Evolutionary conservation across 2,797 vertebrate genomes (phyloP).

Genomic region (Phalanger gymnotis): DNA sequence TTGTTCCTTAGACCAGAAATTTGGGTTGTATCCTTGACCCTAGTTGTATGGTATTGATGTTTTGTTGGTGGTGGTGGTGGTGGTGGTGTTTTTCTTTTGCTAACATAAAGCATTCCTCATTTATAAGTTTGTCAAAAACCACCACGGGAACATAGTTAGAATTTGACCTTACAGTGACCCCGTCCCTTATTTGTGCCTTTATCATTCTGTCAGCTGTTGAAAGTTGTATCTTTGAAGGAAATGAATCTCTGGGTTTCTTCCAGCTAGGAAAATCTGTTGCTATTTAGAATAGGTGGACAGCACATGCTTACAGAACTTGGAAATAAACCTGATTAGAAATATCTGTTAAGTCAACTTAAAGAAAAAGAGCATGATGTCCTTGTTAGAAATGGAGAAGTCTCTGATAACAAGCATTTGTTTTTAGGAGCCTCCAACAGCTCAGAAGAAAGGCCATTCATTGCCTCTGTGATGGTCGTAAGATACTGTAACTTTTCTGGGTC

Average conservation of each 20-base stretch:
- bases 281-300: constrained; percentile 18
- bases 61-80: neutral
- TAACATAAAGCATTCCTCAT: constrained; percentile 25
- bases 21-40: constrained; percentile 9
- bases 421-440: constrained; percentile 17
- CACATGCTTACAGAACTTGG: neutral
- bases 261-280: constrained; percentile 7
- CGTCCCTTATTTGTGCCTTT: neutral
- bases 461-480: neutral
- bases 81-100: constrained; percentile 27
- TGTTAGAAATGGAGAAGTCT: constrained; percentile 27
- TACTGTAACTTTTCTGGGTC: neutral
- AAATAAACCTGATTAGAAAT: neutral
- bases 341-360: neutral
- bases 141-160: constrained; percentile 17
- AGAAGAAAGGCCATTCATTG: constrained; percentile 45
- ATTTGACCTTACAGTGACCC: constrained; percentile 54
- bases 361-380: neutral
- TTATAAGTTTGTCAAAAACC: constrained; percentile 59
- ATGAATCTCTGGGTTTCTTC: constrained; percentile 32
- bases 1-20: constrained; percentile 59
- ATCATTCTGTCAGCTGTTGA: constrained; percentile 38
- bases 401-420: constrained; percentile 38
- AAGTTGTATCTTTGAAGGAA: constrained; percentile 10
- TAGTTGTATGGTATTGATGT: neutral